Conservation (phyloP, 2,113 vertebrate species). For the Sapajus apella region DNA sequence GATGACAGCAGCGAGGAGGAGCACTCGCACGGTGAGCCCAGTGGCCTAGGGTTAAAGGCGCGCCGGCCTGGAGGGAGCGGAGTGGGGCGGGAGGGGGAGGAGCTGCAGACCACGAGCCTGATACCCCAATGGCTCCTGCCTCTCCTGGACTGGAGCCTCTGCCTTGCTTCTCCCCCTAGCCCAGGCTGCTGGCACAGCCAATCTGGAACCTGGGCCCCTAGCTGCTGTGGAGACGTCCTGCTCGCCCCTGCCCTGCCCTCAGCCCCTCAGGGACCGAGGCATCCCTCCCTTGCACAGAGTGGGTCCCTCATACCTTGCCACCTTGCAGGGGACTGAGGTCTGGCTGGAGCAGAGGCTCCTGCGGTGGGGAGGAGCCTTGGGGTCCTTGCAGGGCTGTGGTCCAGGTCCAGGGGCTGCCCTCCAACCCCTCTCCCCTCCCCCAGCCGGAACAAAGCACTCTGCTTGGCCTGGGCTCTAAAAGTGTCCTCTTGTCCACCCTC, state of each 20-base stretch:
- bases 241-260: constrained; percentile 15
- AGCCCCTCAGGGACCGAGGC: background rate
- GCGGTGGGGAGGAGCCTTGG: constrained; percentile 57
- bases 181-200: background rate
- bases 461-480: constrained; percentile 56
- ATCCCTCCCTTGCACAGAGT: background rate
- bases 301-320: constrained; percentile 14
- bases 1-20: constrained; percentile 89
- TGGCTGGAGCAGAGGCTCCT: background rate
- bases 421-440: background rate
- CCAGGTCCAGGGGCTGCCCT: constrained; percentile 55
- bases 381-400: constrained; percentile 41
- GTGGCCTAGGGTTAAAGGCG: constrained; percentile 54
- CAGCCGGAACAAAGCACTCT: constrained; percentile 68
- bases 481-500: background rate
- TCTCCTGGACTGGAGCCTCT: background rate
- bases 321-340: constrained; percentile 16
- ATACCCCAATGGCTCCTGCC: background rate
- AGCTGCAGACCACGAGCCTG: background rate
- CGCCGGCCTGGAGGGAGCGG: background rate
- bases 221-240: constrained; percentile 13
- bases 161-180: constrained; percentile 26
- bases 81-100: background rate
- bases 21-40: constrained; percentile 83
- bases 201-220: constrained; percentile 49